phyloP scores from a whole-genome alignment of 2,113 vertebrate species.

The Chaetops frenatus region DNA sequence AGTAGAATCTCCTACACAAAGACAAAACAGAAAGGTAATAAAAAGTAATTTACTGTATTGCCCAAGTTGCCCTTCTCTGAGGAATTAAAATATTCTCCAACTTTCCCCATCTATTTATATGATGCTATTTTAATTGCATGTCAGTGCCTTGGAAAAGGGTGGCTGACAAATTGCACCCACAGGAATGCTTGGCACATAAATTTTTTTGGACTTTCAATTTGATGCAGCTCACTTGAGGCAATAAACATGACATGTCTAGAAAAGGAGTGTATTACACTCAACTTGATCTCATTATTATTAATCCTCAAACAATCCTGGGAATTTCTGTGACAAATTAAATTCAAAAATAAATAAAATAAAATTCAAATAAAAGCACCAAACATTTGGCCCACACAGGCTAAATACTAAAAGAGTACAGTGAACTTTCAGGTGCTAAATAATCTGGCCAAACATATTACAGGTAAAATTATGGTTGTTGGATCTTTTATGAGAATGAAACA shows the following conservation, averaged over 20 bases:
- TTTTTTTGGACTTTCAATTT: slow-evolving; percentile 49
- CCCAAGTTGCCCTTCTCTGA: slow-evolving; percentile 32
- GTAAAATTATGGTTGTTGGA: neutral
- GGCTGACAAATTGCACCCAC: slow-evolving; percentile 41
- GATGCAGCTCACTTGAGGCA: slow-evolving; percentile 45
- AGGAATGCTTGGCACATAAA: slow-evolving; percentile 42
- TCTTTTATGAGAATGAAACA: neutral
- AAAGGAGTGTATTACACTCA: slow-evolving; percentile 46
- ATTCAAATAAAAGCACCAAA: rapidly evolving
- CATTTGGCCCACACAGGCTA: neutral
- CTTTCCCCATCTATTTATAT: slow-evolving; percentile 48
- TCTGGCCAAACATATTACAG: neutral
- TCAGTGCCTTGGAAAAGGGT: slow-evolving; percentile 46
- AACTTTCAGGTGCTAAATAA: neutral
- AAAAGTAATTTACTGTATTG: slow-evolving; percentile 14
- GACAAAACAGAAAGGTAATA: neutral
- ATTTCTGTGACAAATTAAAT: slow-evolving; percentile 19
- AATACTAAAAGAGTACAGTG: neutral
- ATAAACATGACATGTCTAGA: slow-evolving; percentile 42
- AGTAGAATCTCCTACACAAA: neutral
- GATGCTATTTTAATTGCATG: slow-evolving; percentile 70
- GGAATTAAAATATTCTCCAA: slow-evolving; percentile 35
- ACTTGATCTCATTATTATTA: slow-evolving; percentile 35
- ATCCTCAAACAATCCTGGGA: slow-evolving; percentile 33
- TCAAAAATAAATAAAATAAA: neutral